Evolutionary conservation across 2,888 invertebrate genomes (phyloP), one percentile per base, ranked within the genome.

Genomic region (Nebria salina): DNA sequence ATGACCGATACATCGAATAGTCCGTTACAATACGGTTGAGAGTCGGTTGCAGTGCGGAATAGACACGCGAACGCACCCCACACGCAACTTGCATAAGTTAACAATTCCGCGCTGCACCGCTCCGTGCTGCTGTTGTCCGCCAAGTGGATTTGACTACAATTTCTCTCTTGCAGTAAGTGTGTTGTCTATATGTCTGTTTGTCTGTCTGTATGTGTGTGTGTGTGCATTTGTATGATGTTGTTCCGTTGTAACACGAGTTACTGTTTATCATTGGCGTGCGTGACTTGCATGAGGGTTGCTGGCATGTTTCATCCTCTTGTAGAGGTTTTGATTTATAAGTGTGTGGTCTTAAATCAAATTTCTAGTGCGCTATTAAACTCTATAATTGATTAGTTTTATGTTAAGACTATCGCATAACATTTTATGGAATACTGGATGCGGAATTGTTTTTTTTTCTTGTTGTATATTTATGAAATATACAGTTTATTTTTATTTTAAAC

Each of bases 51-150:
- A 81, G 76, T 83, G 82, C 83, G 82, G 84, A 83, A 83, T 83
- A 84, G 70, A 86, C 88, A 88, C 87, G 88, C 88, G 84, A 87
- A 87, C 86, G 87, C 87, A 87, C 84, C 84, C 83, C 88, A 88
- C 70, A 70, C 88, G 88, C 88, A 87, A 87, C 87, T 87, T 87
- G 88, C 88, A 87, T 87, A 87, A 88, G 86, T 86, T 86, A 86
- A 86, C 86, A 86, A 86, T 70, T 13, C 70, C 66, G 54, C 54
- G 54, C 7, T 54, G 54, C 54, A 11, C 13, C 8, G 54, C 7
- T 3, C 54, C 2, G 54, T 54, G 54, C 7, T 54, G 54, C 8
- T 54, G 54, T 4, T 13, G 54, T 8, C 70, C 70, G 70, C 70
- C 70, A 34, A 70, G 25, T 70, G 70, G 70, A 70, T 70, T 70